Conservation (phyloP, 2,797 vertebrate genomes). For the Diceros bicornis region DNA sequence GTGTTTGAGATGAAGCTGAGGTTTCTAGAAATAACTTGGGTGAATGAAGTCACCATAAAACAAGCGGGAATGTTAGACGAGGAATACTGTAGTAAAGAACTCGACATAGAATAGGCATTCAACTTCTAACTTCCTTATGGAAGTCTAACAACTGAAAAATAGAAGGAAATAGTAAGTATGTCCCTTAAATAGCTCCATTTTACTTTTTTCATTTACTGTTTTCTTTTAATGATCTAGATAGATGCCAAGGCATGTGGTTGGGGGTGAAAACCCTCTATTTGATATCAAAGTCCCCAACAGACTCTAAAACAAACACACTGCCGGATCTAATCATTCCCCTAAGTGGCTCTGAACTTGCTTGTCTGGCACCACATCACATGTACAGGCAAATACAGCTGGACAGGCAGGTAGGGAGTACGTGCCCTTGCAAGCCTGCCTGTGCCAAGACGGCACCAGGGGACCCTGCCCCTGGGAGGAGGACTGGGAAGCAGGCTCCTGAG, state of each 20-base stretch:
- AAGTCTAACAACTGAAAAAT: not conserved
- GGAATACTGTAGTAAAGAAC: not conserved
- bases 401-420: not conserved
- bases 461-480: not conserved
- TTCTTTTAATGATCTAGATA: not conserved
- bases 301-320: slow-evolving; percentile 32
- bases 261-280: not conserved
- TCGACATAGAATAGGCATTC: not conserved
- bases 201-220: not conserved
- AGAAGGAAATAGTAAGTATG: not conserved
- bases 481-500: not conserved
- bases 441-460: not conserved
- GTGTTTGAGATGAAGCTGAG: not conserved
- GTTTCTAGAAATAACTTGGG: not conserved
- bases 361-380: not conserved
- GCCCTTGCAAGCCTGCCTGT: not conserved
- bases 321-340: slow-evolving; percentile 20
- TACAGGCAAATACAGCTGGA: slow-evolving; percentile 44
- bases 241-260: not conserved
- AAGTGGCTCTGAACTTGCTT: not conserved
- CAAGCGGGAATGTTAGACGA: not conserved
- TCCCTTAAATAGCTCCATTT: not conserved
- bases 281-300: slow-evolving; percentile 11
- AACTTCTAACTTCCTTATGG: not conserved
- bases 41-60: not conserved